phyloP scores from a whole-genome alignment of 2,113 vertebrate species.

The Anguilla rostrata region DNA sequence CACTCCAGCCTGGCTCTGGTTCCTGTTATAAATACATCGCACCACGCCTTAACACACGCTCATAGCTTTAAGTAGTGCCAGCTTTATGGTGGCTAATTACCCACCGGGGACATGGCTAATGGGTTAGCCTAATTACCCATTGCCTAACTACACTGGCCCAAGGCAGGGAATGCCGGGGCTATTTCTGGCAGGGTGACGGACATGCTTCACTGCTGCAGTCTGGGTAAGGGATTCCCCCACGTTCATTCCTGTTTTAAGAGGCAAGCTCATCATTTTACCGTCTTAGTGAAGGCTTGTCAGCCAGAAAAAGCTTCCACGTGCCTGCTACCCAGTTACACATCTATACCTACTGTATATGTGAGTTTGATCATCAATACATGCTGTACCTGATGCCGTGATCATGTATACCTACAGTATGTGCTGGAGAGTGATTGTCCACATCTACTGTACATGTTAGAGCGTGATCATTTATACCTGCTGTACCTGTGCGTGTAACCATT shows the following conservation, averaged over 20 bases:
- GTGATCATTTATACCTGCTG: too few species aligned
- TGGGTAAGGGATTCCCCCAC: not conserved
- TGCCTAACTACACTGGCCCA: not conserved
- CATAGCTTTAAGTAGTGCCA: not conserved
- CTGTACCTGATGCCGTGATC: too few species aligned
- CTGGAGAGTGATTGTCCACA: too few species aligned
- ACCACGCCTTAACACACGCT: not conserved
- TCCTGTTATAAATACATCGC: not conserved
- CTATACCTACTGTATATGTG: too few species aligned
- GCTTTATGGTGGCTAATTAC: constrained; percentile 19
- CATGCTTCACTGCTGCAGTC: not conserved
- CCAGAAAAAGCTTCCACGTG: too few species aligned
- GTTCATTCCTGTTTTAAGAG: not conserved
- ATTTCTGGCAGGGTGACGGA: not conserved
- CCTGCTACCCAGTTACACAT: too few species aligned
- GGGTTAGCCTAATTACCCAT: not conserved
- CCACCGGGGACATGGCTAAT: not conserved
- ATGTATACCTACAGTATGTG: too few species aligned
- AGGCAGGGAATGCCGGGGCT: not conserved
- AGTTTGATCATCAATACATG: too few species aligned
- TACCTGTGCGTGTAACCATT: too few species aligned
- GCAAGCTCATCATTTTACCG: too few species aligned
- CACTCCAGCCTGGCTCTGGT: not conserved
- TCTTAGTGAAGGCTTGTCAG: too few species aligned
- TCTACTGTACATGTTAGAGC: too few species aligned